Evolutionary conservation across 2,113 vertebrate genomes (phyloP).

Genomic region (Gopherus flavomarginatus): DNA sequence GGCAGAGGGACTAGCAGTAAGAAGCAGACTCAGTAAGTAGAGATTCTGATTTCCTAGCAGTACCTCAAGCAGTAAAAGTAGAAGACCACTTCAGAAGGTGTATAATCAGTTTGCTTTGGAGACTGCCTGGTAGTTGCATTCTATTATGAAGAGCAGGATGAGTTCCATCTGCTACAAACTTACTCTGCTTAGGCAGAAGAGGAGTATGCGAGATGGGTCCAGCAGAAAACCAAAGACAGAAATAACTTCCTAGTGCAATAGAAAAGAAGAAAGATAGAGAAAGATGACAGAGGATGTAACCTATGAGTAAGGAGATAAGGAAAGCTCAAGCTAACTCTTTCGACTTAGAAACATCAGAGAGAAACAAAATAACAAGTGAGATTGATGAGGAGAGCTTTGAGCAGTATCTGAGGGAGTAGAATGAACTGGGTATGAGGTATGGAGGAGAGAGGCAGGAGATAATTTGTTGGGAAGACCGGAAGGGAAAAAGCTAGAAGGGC

Average conservation of each 20-base stretch:
- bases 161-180: constrained; percentile 18
- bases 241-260: constrained; percentile 10
- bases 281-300: background rate
- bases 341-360: background rate
- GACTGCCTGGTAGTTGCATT: background rate
- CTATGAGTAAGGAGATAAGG: constrained; percentile 5
- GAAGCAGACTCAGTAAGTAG: background rate
- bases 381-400: background rate
- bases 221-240: constrained; percentile 14
- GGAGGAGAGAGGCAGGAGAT: background rate
- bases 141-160: constrained; percentile 1
- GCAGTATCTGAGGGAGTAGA: background rate
- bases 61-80: background rate
- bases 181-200: background rate
- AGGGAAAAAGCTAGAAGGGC: background rate
- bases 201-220: background rate
- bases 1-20: background rate
- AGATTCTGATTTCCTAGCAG: background rate
- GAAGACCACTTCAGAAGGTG: constrained; percentile 2
- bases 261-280: background rate
- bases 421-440: background rate
- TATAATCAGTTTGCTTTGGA: constrained; percentile 6
- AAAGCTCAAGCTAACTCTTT: constrained; percentile 14
- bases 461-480: background rate
- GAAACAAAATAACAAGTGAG: background rate